Base-by-base conservation (phyloP, 2,797 vertebrate species). In the Chaunax sp. region DNA sequence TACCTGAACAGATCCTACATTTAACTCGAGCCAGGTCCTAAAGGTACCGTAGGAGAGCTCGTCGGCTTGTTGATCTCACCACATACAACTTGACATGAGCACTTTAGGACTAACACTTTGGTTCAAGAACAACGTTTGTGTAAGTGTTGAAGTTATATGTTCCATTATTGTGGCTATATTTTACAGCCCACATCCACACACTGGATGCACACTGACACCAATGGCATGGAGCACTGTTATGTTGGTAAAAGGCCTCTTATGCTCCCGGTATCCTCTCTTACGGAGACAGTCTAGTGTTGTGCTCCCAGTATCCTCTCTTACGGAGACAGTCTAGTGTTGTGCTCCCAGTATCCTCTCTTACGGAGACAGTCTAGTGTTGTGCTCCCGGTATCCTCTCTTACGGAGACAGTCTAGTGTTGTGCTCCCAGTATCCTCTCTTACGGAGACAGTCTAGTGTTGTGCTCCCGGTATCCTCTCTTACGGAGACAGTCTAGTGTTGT, bases 11-110 rank as follows among this genome's bases (percentile, higher is more conserved):
- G 40, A 41, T 22, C 28, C 56, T 60, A 22, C 35, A 14, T n/a
- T 35, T 30, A 46, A 23, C 58, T 41, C 26, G 2, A 22, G 20
- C 26, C 26, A 11, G 33, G 46, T 40, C 25, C 52, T 44, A 15
- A 52, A 52, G n/a, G 35, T 44, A n/a, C 63, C 37, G 30, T 20
- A 37, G 35, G 13, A 56, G 16, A 72, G 19, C 26, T 81, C 10
- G 7, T 35, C 8, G 33, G 33, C 8, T 11, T 20, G 11, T 44
- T 62, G 19, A 22, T 46, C 47, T 53, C 23, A 20, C 38, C 46
- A 46, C 55, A 49, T 35, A 35, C 33, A 50, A 57, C 19, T 11
- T 13, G n/a, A n/a, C 53, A 35, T 28, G 19, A 49, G 38, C 10
- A 30, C 43, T 71, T 23, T 22, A 6, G 33, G 58, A 47, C 28